Evolutionary conservation across 1,140 invertebrate species (phyloP).

Genomic region (Drosophila lacteicornis): DNA sequence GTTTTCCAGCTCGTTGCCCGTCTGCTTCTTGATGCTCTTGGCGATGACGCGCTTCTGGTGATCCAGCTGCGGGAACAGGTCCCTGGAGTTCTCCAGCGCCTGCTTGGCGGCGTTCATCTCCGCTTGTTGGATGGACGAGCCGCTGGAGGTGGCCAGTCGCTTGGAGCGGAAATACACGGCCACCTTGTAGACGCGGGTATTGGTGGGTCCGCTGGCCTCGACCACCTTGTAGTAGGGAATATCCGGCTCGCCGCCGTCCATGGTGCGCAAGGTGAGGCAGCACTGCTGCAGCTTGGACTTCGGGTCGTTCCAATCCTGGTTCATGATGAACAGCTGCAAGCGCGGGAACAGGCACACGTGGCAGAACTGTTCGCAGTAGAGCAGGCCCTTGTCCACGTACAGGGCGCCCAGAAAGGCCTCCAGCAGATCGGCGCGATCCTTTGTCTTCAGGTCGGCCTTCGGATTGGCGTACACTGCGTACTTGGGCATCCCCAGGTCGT

Average conservation of each 20-base stretch:
- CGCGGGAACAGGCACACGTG: conserved; percentile 98
- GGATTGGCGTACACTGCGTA: conserved; percentile 96
- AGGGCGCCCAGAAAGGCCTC: conserved; percentile 98
- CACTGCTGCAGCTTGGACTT: conserved; percentile 99
- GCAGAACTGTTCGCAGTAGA: conserved; percentile 95
- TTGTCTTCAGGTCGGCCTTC: conserved; percentile 96
- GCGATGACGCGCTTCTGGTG: conserved; percentile 96
- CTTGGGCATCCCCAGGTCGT: conserved; percentile 97
- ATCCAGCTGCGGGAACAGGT: conserved; percentile 95
- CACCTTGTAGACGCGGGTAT: conserved; percentile 97
- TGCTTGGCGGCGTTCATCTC: conserved; percentile 98
- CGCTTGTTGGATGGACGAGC: conserved; percentile 98
- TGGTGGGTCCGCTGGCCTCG: conserved; percentile 97
- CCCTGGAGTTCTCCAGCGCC: conserved; percentile 93
- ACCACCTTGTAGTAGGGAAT: conserved; percentile 99
- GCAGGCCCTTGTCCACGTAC: conserved; percentile 97
- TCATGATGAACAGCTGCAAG: conserved; percentile 97
- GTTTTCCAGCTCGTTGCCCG: conserved; percentile 71
- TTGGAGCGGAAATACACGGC: conserved; percentile 98
- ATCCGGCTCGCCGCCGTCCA: conserved; percentile 97
- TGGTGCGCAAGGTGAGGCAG: conserved; percentile 97
- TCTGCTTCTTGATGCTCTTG: conserved; percentile 92
- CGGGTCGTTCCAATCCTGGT: conserved; percentile 99
- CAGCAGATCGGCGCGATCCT: conserved; percentile 98
- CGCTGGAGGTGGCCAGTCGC: conserved; percentile 94